These are phyloP conservation scores for Callorhinus ursinus DNA, from an alignment of 2,113 vertebrate species.

Conservation along the genomic window DNA sequence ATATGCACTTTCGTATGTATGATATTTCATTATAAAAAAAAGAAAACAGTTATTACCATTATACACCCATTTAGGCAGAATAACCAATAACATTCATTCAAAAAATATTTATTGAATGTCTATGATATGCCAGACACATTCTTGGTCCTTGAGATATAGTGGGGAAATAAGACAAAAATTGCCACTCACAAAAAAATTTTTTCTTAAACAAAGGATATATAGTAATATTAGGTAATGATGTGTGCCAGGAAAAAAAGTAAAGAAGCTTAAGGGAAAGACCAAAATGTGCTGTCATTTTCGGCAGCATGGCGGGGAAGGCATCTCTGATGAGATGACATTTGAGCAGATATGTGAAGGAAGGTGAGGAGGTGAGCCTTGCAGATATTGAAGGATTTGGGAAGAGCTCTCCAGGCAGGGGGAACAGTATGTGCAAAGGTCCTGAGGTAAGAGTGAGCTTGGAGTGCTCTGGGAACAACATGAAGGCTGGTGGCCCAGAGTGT, in stretches of 20 bases:
- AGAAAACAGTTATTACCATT: constrained; percentile 18
- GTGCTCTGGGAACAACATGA: background rate
- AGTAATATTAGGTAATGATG: background rate
- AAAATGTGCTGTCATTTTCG: background rate
- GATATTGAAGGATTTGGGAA: background rate
- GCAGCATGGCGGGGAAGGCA: background rate
- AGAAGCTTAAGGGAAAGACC: background rate
- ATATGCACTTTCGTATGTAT: background rate
- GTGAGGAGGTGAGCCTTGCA: background rate
- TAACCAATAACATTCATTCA: background rate
- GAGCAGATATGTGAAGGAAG: background rate
- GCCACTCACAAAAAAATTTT: background rate
- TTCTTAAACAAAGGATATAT: background rate
- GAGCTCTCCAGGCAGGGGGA: background rate
- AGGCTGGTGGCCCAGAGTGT: background rate
- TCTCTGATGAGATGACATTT: background rate
- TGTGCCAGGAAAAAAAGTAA: background rate
- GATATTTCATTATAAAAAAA: background rate
- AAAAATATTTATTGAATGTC: constrained; percentile 1
- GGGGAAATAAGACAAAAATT: background rate
- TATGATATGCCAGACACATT: background rate
- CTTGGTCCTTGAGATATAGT: background rate
- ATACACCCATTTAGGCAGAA: background rate
- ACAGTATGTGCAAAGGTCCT: background rate
- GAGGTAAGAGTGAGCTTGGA: background rate